Evolutionary conservation across 1,140 invertebrate species (phyloP).

Genomic region (Tetranychus urticae): DNA sequence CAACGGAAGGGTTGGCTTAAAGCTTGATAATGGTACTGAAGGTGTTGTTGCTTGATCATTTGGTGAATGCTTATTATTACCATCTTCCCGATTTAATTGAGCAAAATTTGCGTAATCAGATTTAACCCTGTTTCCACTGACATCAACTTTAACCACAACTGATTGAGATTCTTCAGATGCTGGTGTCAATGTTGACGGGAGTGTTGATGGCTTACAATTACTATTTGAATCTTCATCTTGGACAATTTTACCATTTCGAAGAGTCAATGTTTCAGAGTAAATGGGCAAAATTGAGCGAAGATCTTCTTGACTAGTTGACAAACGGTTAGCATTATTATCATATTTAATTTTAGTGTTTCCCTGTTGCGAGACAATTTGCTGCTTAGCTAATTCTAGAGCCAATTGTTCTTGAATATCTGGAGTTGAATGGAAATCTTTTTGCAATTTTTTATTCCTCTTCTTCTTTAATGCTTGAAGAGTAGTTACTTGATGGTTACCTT

Average conservation of each 20-base stretch:
- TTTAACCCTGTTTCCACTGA: background rate
- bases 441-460: constrained; percentile 8
- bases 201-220: constrained; percentile 35
- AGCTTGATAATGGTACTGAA: background rate
- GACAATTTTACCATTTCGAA: constrained; percentile 1
- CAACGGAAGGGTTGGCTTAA: too few species aligned
- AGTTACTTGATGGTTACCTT: constrained; percentile 39
- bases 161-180: background rate
- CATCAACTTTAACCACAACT: constrained; percentile 1
- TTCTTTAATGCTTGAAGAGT: constrained; percentile 15
- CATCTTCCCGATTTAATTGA: background rate
- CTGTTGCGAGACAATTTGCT: background rate
- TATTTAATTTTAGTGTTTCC: background rate
- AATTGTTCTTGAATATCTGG: constrained; percentile 30
- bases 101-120: constrained; percentile 2
- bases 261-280: constrained; percentile 7
- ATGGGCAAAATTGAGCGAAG: background rate
- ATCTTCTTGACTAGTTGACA: constrained; percentile 2
- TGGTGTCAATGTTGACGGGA: constrained; percentile 37
- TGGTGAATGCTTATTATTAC: too few species aligned
- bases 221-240: constrained; percentile 12
- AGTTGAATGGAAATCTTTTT: constrained; percentile 60
- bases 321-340: background rate
- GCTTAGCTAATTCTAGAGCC: background rate
- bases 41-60: background rate